phyloP scores from a whole-genome alignment of 2,888 invertebrate species.

The Metacarcinus magister region DNA sequence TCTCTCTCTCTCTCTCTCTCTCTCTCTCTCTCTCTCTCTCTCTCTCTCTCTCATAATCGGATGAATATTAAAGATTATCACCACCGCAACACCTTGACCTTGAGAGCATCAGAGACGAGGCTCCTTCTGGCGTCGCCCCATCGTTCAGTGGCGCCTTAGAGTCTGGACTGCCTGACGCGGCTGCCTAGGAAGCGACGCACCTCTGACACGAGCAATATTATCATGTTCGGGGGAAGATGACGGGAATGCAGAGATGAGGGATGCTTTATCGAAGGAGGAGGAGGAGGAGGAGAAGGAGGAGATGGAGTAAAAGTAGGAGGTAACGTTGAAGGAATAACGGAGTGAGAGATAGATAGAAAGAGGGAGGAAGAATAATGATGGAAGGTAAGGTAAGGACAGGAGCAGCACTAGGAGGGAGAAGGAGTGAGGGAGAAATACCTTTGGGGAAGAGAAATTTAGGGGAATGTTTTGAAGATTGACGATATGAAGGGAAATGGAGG shows the following conservation, averaged over 20 bases:
- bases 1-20: too few relatives aligned
- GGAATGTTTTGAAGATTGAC: neutral
- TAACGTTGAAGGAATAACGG: too few relatives aligned
- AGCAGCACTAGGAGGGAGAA: neutral
- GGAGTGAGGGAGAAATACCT: neutral
- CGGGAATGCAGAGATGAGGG: neutral
- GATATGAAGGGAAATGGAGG: neutral
- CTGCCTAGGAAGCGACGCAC: neutral
- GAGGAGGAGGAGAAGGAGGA: neutral
- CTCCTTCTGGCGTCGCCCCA: neutral
- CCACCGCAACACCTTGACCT: neutral
- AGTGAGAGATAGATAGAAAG: neutral
- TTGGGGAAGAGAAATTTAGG: neutral
- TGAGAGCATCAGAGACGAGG: neutral
- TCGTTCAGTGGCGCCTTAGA: neutral
- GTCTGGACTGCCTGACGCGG: constrained; percentile 31
- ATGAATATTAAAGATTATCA: neutral
- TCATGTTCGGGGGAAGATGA: neutral
- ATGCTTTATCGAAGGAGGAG: neutral
- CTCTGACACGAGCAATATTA: neutral
- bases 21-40: too few relatives aligned
- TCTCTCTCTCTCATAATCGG: too few relatives aligned
- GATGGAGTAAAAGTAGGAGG: neutral
- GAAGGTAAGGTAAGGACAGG: neutral
- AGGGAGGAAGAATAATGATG: neutral